phyloP scores from a whole-genome alignment of 2,888 invertebrate genomes.

The Apeira syringaria region DNA sequence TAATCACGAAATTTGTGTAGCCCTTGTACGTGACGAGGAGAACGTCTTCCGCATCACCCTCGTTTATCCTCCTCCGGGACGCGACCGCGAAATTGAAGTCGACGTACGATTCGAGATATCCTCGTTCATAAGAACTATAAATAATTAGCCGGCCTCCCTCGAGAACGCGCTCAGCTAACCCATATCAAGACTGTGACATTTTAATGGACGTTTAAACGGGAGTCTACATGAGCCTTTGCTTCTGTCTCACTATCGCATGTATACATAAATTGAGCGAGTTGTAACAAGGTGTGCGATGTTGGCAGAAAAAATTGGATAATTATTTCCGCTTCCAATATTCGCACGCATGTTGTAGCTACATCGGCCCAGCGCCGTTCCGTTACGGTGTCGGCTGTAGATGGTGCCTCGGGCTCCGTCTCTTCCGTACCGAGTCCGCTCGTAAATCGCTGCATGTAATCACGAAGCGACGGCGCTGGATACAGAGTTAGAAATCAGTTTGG shows the following conservation, averaged over 20 bases:
- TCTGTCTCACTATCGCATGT: slow-evolving; percentile 49
- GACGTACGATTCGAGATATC: slow-evolving; percentile 28
- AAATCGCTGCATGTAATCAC: slow-evolving; percentile 70
- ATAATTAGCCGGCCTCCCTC: slow-evolving; percentile 57
- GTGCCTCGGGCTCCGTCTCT: slow-evolving; percentile 44
- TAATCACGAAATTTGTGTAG: slow-evolving; percentile 59
- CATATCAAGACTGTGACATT: slow-evolving; percentile 71
- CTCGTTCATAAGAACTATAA: slow-evolving; percentile 64
- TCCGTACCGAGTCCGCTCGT: slow-evolving; percentile 39
- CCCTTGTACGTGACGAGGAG: slow-evolving; percentile 41
- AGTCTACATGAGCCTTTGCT: slow-evolving; percentile 49
- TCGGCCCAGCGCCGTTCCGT: slow-evolving; percentile 53
- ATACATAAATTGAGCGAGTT: slow-evolving; percentile 54
- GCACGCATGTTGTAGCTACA: slow-evolving; percentile 38
- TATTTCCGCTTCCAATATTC: slow-evolving; percentile 58
- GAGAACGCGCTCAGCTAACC: slow-evolving; percentile 55
- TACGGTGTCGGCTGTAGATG: slow-evolving; percentile 40
- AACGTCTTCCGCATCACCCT: slow-evolving; percentile 35
- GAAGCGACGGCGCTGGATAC: slow-evolving; percentile 44
- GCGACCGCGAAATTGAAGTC: slow-evolving; percentile 35
- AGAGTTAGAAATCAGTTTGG: slow-evolving; percentile 76
- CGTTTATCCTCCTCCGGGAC: slow-evolving; percentile 24
- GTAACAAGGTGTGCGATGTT: slow-evolving; percentile 36
- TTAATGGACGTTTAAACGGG: slow-evolving; percentile 73
- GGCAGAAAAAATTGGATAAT: slow-evolving; percentile 55